These are phyloP conservation scores for Hartigia nigra DNA, from an alignment of 2,888 invertebrate species.

Conservation along the genomic window DNA sequence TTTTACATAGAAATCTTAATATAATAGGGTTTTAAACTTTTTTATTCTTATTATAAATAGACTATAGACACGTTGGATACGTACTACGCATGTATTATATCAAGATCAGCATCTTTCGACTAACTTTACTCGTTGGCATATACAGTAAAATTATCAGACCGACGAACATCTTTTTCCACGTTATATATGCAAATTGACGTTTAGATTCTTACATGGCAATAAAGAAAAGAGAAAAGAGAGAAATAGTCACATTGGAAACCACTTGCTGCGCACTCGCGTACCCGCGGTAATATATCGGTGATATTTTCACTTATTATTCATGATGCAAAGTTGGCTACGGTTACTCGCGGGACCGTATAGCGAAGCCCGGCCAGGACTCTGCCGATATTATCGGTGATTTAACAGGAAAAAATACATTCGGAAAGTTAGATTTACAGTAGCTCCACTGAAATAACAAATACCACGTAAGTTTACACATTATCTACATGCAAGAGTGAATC, in stretches of 20 bases:
- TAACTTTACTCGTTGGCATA: neutral
- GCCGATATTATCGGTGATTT: conserved; percentile 26
- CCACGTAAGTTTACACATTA: neutral
- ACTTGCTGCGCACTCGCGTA: conserved; percentile 22
- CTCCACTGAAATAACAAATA: neutral
- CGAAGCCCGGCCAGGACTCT: conserved; percentile 19
- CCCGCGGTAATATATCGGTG: conserved; percentile 25
- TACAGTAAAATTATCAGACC: neutral
- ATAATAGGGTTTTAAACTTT: neutral
- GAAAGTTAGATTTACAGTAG: neutral
- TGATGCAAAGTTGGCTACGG: conserved; percentile 51
- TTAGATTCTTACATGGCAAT: conserved; percentile 1
- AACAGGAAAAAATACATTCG: conserved; percentile 14
- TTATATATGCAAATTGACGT: neutral
- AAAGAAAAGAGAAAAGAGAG: conserved; percentile 9
- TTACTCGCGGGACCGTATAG: conserved; percentile 14
- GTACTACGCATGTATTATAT: neutral
- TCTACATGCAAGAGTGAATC: neutral
- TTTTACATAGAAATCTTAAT: neutral
- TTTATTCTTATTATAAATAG: neutral
- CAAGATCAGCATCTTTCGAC: neutral
- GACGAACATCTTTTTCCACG: neutral
- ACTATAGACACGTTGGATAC: neutral
- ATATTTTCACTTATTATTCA: conserved; percentile 57
- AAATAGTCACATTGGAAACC: conserved; percentile 4